A percentile compares a stretch with the other conserved stretches of the same genome.
Evolutionary conservation across 2,797 vertebrate genomes (phyloP).

Genomic region (Anguilla obscura): DNA sequence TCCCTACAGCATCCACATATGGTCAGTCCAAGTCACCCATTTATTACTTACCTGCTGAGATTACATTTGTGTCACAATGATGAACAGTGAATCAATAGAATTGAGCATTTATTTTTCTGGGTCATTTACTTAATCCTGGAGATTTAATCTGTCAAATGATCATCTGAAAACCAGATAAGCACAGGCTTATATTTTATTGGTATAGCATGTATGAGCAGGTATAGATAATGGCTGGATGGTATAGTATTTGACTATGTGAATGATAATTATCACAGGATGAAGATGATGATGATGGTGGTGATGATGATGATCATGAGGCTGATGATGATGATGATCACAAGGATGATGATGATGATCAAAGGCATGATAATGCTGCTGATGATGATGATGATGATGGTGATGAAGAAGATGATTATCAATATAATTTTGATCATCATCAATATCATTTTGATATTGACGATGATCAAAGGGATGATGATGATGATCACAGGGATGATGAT

Average conservation of each 20-base stretch:
- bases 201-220: too few relatives aligned
- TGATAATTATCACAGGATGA: neutral
- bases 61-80: neutral
- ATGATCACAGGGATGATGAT: too few relatives aligned
- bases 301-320: too few relatives aligned
- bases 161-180: slow-evolving; percentile 48
- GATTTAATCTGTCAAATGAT: slow-evolving; percentile 50
- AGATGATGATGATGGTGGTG: neutral
- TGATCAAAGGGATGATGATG: too few relatives aligned
- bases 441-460: too few relatives aligned
- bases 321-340: too few relatives aligned
- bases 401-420: too few relatives aligned
- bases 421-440: too few relatives aligned
- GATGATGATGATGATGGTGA: too few relatives aligned
- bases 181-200: slow-evolving; percentile 42
- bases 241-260: neutral
- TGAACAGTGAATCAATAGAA: neutral
- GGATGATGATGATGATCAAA: too few relatives aligned
- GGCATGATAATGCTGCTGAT: too few relatives aligned
- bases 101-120: slow-evolving; percentile 9
- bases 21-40: neutral
- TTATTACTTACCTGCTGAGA: neutral
- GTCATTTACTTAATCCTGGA: slow-evolving; percentile 41
- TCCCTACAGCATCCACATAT: neutral
- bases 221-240: too few relatives aligned